Evolutionary conservation across 2,113 vertebrate genomes (phyloP), one percentile per base, ranked within the genome.

Genomic region (zebrafish (Danio rerio)): DNA sequence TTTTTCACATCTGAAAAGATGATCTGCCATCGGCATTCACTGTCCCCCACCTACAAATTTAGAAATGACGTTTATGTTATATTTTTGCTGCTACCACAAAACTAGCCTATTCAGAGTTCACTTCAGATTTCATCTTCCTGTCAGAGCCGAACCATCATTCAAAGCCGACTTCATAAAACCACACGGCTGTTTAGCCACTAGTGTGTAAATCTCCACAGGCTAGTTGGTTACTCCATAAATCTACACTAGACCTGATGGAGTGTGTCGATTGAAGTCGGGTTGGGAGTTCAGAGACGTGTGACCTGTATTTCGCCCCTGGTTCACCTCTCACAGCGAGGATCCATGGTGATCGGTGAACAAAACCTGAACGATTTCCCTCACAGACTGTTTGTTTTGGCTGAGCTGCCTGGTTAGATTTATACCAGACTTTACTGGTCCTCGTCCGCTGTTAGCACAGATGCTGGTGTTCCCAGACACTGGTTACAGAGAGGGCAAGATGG

Each of bases 321-420:
- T 79, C 62, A 66, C 9, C 76, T 47, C 5, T 52, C 62, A 12
- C 61, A 79, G 18, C 47, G 20, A 78, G 75, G 10, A 50, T 63
- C 45, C 11, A 21, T 53, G 52, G 12, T 9, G 31, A 74, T 43
- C 15, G 9, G 15, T 50, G 62, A 13, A 50, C 74, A 63, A 62
- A 62, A 18, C 10, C 4, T 47, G 66, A 42, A 47, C 21, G 7
- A 55, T 62, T 66, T 66, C 31, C 47, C 49, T 79, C 10, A 20
- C 61, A 43, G 81, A 45, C 72, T 72, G 78, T 84, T 72, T 84
- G 43, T 80, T 66, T 84, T 84, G 83, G 83, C 83, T 45, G 50
- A 1, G 6, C 49, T 45, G 45, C 7, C 58, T 6, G 6, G 45
- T 49, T 56, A 79, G 77, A 84, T 84, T 84, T 80, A 84, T 74